Evolutionary conservation across 1,140 invertebrate species (phyloP), one percentile per base, ranked within the genome.

Genomic region (Dendroctonus ponderosae): DNA sequence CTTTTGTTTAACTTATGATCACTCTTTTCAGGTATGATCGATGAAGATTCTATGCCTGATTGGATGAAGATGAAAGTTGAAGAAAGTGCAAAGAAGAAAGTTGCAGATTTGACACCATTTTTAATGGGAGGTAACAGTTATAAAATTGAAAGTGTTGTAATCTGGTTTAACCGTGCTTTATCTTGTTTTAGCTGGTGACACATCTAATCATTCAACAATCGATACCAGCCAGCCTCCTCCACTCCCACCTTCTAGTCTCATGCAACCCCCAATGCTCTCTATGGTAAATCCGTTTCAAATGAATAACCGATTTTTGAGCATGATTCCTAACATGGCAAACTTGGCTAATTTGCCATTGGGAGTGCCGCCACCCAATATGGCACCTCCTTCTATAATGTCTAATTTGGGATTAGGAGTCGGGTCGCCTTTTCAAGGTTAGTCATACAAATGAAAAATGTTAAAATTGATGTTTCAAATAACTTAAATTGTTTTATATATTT

Each of bases 1-100:
- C 26, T 26, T 26, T 26, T 26, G 26, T 26, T 51, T 11, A 51
- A 51, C 11, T 12, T 12, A 51, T 26, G 7, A 51, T 12, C 50
- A 51, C 11, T 5, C 14, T 12, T 38, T 57, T 50, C 12, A 65
- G 62, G 62, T 14, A 72, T 72, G 71, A 88, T 97, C 43, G 95
- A 98, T 79, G 94, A 97, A 75, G 95, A 97, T 66, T 92, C 94
- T 39, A 82, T 97, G 76, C 94, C 96, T 42, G 85, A 88, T 4
- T 90, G 90, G 86, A 81, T 97, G 68, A 94, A 91, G 83, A 87
- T 90, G 81, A 84, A 84, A 77, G 79, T 82, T 5, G 72, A 72
- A 12, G 46, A 58, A 15, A 49, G 11, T 42, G 51, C 46, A 6
- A 68, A 62, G 43, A 63, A 57, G 46, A 53, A 54, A n/a, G 15